These are phyloP conservation scores for Orestias chungarensis DNA, from an alignment of 2,797 vertebrate genomes.

Conservation along the genomic window DNA sequence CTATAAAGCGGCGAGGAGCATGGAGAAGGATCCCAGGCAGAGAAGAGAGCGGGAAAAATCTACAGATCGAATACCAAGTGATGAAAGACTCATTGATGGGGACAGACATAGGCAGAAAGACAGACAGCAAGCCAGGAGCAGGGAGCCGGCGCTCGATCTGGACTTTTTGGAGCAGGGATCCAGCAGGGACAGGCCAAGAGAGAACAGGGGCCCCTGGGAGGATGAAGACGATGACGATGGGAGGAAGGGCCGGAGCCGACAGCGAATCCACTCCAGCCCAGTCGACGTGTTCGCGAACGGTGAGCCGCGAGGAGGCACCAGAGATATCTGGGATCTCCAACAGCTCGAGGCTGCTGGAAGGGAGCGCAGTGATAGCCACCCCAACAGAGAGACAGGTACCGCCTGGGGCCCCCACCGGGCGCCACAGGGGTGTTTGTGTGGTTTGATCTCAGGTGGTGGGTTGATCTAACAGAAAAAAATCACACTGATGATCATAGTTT, in stretches of 20 bases:
- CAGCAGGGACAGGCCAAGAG: conserved; percentile 23
- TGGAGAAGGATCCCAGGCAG: conserved; percentile 40
- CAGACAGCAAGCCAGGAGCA: conserved; percentile 48
- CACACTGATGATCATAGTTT: background rate
- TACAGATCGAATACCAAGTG: conserved; percentile 47
- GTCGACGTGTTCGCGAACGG: conserved; percentile 53
- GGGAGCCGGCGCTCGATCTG: conserved; percentile 59
- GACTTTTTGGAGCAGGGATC: conserved; percentile 19
- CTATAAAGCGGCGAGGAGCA: conserved; percentile 33
- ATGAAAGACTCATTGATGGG: conserved; percentile 21
- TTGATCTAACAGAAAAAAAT: conserved; percentile 25
- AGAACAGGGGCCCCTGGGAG: conserved; percentile 50
- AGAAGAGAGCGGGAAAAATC: conserved; percentile 49
- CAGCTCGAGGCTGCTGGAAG: conserved; percentile 52
- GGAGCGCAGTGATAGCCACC: conserved; percentile 52
- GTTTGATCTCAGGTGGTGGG: conserved; percentile 73
- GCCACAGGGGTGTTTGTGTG: conserved; percentile 47
- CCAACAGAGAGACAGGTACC: conserved; percentile 74
- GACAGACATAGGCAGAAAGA: conserved; percentile 57
- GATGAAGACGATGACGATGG: conserved; percentile 48
- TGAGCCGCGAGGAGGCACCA: conserved; percentile 43
- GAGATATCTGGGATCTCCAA: conserved; percentile 38
- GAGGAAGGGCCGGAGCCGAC: conserved; percentile 44
- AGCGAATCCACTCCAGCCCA: conserved; percentile 49
- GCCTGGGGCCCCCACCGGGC: conserved; percentile 39